Evolutionary conservation across 2,113 vertebrate genomes (phyloP).

Genomic region (Saguinus midas): DNA sequence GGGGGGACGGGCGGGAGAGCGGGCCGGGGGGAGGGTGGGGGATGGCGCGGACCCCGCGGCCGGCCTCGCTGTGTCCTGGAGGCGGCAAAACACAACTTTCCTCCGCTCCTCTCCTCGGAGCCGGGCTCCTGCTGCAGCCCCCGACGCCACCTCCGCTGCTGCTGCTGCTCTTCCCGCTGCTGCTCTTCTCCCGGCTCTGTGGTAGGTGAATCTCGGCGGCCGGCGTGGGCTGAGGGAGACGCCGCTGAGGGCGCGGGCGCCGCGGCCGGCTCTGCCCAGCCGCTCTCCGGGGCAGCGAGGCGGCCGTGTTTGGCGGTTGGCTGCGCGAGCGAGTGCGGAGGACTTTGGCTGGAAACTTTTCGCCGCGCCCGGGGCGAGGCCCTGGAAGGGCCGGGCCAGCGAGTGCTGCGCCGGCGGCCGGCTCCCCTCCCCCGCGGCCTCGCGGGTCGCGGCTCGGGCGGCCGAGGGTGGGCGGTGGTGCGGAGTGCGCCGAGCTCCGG

Average conservation of each 20-base stretch:
- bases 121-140: slow-evolving; percentile 54
- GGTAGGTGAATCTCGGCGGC: slow-evolving; percentile 68
- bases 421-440: neutral
- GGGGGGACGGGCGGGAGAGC: neutral
- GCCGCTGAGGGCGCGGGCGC: neutral
- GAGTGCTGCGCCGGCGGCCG: neutral
- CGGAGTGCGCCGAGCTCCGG: neutral
- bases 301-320: slow-evolving; percentile 66
- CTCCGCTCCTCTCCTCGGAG: slow-evolving; percentile 56
- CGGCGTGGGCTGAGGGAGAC: slow-evolving; percentile 45
- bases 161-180: slow-evolving; percentile 72
- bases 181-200: slow-evolving; percentile 73
- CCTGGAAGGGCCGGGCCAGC: slow-evolving; percentile 6
- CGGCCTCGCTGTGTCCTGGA: slow-evolving; percentile 59
- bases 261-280: neutral
- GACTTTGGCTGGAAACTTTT: slow-evolving; percentile 76
- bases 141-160: slow-evolving; percentile 59
- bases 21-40: slow-evolving; percentile 66
- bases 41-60: slow-evolving; percentile 76
- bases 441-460: neutral
- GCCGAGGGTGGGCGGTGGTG: neutral
- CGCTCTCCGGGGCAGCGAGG: neutral
- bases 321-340: slow-evolving; percentile 2
- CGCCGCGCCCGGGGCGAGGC: slow-evolving; percentile 70
- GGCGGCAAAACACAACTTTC: slow-evolving; percentile 76